These are phyloP conservation scores for Auanema freiburgensis DNA, from an alignment of 2,888 invertebrate species.

Conservation along the genomic window DNA sequence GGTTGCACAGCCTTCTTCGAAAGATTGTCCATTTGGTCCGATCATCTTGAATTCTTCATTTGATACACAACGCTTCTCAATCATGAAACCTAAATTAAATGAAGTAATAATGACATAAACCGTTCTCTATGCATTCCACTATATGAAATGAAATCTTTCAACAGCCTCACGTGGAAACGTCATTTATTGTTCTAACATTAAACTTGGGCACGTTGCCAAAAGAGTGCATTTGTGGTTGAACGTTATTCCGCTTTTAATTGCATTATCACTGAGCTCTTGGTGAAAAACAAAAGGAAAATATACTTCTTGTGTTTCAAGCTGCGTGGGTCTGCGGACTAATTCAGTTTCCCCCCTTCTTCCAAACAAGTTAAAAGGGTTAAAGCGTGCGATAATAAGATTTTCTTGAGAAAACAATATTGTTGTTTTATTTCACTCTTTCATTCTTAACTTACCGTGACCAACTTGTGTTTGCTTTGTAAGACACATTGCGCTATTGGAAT, in stretches of 20 bases:
- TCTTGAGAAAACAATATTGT: background rate
- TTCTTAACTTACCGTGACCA: slow-evolving; percentile 6
- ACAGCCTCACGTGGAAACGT: no score
- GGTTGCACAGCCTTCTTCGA: slow-evolving; percentile 44
- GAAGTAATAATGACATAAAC: background rate
- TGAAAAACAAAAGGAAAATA: background rate
- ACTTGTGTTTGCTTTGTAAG: slow-evolving; percentile 56
- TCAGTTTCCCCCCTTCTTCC: background rate
- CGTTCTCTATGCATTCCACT: no score
- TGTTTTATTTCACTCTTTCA: background rate
- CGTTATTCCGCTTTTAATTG: no score
- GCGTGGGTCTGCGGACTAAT: background rate
- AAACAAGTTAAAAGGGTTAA: background rate
- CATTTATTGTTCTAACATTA: no score
- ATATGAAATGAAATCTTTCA: no score
- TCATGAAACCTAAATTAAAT: slow-evolving; percentile 44
- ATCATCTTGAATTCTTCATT: slow-evolving; percentile 39
- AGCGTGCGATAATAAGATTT: background rate
- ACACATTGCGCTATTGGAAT: slow-evolving; percentile 32
- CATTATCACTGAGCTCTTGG: no score
- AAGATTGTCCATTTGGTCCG: slow-evolving; percentile 44
- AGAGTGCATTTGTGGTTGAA: no score
- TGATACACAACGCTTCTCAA: slow-evolving; percentile 54
- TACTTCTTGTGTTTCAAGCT: background rate
- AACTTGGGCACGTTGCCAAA: no score